Evolutionary conservation across 2,113 vertebrate species (phyloP), one percentile per base, ranked within the genome.

Genomic region (Chaenocephalus aceratus): DNA sequence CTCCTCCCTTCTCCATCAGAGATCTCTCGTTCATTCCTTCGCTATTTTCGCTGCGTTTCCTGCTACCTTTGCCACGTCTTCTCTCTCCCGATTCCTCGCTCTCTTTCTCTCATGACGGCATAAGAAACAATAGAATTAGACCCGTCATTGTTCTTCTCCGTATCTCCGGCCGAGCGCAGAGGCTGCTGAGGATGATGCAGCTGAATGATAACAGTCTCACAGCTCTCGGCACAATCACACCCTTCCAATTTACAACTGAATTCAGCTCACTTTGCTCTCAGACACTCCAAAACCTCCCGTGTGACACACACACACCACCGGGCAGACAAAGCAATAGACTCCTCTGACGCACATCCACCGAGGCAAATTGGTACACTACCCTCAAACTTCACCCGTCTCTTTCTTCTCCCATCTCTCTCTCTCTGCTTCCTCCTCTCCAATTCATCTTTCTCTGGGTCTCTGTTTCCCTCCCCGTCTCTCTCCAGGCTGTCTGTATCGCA

Each of bases 231-330:
- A 9, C 84, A 70, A 90, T 91, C 82, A 71, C 82, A 79, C 73
- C 75, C 75, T 23, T 77, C 80, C 77, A 89, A 89, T 90, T 88
- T 82, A 85, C 83, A 76, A 70, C 84, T 82, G 85, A 73, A 88
- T 91, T 87, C 80, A 72, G 68, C 73, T 87, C 82, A 44, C 30
- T 68, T 84, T 54, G 10, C 66, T 82, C 73, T 68, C 71, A 70
- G 41, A 54, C 68, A n/a, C 62, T 72, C 23, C 54, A 30, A 23
- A 84, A 46, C 61, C 77, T 82, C 64, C 41, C 15, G 61, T 75
- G 73, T 53, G 30, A 65, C n/a, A n/a, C 59, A 14, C 21, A 61
- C 48, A 48, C 45, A 23, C 4, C 41, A 2, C 5, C 26, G 49
- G 2, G 3, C 30, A 65, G 58, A 85, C 75, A 67, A 67, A 71